These are phyloP conservation scores for Sericinus montela DNA, from an alignment of 2,888 invertebrate genomes.

Conservation along the genomic window DNA sequence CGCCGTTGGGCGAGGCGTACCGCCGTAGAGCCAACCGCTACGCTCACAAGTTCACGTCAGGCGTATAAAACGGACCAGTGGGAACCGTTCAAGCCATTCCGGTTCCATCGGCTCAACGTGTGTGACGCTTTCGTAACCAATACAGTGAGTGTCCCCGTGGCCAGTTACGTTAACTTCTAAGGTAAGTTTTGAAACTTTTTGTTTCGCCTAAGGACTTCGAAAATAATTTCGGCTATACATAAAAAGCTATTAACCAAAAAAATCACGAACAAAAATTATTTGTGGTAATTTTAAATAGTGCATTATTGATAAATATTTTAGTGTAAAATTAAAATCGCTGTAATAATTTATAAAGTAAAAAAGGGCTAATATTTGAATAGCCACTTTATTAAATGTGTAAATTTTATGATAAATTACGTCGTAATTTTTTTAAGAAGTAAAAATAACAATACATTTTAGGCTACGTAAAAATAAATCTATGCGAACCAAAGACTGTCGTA, in stretches of 20 bases:
- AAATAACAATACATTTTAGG: too few relatives aligned
- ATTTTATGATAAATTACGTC: too few relatives aligned
- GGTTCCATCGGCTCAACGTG: slow-evolving; percentile 48
- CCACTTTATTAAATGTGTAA: too few relatives aligned
- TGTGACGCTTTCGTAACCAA: slow-evolving; percentile 41
- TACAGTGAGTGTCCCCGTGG: slow-evolving; percentile 36
- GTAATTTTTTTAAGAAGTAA: too few relatives aligned
- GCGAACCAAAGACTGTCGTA: too few relatives aligned
- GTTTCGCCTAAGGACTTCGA: neutral
- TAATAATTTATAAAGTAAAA: neutral
- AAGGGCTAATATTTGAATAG: neutral
- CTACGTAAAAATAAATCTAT: too few relatives aligned
- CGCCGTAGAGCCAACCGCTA: slow-evolving; percentile 55
- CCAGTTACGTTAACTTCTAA: slow-evolving; percentile 43
- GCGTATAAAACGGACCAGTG: slow-evolving; percentile 50
- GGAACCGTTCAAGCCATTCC: slow-evolving; percentile 49
- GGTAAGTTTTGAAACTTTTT: slow-evolving; percentile 45
- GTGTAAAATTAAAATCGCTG: neutral
- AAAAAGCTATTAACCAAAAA: too few relatives aligned
- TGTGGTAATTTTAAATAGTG: too few relatives aligned
- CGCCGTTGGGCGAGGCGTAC: slow-evolving; percentile 58
- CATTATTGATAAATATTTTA: too few relatives aligned
- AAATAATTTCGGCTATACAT: neutral
- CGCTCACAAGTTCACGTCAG: slow-evolving; percentile 30
- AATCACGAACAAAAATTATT: neutral